Percentiles rank a stretch among this genome's conserved stretches.
Evolutionary conservation across 2,113 vertebrate genomes (phyloP).

Genomic region (Malurus alboscapulatus): DNA sequence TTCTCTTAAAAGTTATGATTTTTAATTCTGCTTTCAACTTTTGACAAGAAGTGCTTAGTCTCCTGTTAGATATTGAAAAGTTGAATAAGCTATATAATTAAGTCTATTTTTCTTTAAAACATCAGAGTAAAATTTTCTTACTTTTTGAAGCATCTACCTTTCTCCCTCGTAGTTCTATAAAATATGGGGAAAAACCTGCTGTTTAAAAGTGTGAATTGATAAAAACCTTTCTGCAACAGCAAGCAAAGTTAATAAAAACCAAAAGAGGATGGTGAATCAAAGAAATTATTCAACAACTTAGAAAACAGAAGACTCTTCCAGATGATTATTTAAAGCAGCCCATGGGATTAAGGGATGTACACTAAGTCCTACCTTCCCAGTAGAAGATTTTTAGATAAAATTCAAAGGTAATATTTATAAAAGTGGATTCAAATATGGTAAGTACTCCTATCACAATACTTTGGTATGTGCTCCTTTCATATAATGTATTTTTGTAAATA

Average conservation of each 20-base stretch:
- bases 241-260: background rate
- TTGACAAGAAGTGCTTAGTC: background rate
- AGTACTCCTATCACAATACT: background rate
- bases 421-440: background rate
- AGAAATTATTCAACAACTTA: background rate
- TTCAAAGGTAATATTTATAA: background rate
- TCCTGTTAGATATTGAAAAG: background rate
- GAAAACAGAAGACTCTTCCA: background rate
- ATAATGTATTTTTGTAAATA: background rate
- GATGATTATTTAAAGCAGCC: background rate
- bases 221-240: background rate
- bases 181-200: background rate
- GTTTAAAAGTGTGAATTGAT: background rate
- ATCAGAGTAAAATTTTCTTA: background rate
- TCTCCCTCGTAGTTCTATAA: background rate
- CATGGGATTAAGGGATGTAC: background rate
- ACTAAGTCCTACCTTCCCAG: background rate
- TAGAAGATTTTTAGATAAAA: background rate
- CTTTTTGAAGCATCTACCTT: background rate
- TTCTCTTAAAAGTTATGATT: background rate
- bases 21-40: background rate
- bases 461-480: background rate
- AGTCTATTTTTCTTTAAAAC: background rate
- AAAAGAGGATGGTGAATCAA: background rate
- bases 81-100: background rate